These are phyloP conservation scores for Peromyscus aztecus DNA, from an alignment of 2,797 vertebrate genomes.

Conservation along the genomic window DNA sequence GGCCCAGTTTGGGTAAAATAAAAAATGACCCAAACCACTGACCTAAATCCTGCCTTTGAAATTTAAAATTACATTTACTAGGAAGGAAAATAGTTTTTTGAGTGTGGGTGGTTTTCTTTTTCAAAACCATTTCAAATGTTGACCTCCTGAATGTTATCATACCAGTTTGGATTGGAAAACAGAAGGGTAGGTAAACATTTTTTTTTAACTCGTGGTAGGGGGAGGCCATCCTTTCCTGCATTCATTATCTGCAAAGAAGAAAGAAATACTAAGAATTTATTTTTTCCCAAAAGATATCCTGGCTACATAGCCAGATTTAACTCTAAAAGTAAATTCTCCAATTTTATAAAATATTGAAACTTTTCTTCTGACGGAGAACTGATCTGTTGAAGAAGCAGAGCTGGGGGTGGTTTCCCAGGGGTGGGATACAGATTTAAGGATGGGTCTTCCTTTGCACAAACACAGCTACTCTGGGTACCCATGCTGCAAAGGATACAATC, in stretches of 20 bases:
- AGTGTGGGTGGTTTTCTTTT: conserved; percentile 85
- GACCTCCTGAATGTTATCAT: conserved; percentile 84
- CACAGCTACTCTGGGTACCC: background rate
- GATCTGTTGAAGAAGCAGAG: background rate
- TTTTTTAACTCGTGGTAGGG: conserved; percentile 66
- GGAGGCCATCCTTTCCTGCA: conserved; percentile 80
- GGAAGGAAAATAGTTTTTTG: conserved; percentile 84
- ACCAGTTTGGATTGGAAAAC: conserved; percentile 84
- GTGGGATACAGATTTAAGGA: background rate
- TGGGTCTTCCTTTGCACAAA: background rate
- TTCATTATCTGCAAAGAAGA: conserved; percentile 80
- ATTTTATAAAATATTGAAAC: conserved; percentile 57
- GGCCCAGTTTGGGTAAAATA: conserved; percentile 84
- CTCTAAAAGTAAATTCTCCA: conserved; percentile 64
- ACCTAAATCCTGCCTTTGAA: conserved; percentile 86
- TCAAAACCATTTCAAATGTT: conserved; percentile 85
- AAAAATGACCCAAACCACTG: conserved; percentile 87
- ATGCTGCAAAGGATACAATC: background rate
- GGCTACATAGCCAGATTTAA: conserved; percentile 59
- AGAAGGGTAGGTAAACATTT: conserved; percentile 82
- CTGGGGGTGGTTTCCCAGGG: background rate
- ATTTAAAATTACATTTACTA: conserved; percentile 86
- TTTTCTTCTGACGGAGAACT: conserved; percentile 29
- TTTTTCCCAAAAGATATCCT: conserved; percentile 59
- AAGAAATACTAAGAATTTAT: conserved; percentile 76